Percentiles rank a stretch among this genome's conserved stretches.
These are phyloP conservation scores for Drosophila longiperda DNA, from an alignment of 2,888 invertebrate species.

Conservation along the genomic window DNA sequence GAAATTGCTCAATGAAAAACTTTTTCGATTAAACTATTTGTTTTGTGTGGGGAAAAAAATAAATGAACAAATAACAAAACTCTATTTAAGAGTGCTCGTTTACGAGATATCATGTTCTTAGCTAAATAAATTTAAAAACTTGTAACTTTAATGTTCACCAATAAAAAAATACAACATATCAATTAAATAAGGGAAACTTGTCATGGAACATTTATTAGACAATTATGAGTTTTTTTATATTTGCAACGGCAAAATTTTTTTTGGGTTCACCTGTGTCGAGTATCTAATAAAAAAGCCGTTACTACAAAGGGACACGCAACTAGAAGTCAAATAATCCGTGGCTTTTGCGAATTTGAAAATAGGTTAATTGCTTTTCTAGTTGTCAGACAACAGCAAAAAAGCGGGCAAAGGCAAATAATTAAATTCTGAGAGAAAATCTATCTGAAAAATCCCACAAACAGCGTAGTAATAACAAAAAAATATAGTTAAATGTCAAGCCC, in stretches of 20 bases:
- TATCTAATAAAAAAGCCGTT: conserved; percentile 17
- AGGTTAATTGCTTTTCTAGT: conserved; percentile 54
- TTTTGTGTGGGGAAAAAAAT: conserved; percentile 4
- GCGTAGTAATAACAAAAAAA: conserved; percentile 30
- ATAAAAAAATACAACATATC: not conserved
- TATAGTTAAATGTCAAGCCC: conserved; percentile 23
- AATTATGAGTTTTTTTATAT: not conserved
- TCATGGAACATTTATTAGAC: not conserved
- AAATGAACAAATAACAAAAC: conserved; percentile 9
- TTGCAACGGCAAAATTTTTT: not conserved
- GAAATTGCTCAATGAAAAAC: conserved; percentile 32
- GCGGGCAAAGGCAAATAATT: conserved; percentile 60
- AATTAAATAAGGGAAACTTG: not conserved
- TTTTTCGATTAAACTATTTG: conserved; percentile 48
- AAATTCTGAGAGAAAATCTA: conserved; percentile 51
- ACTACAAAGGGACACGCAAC: conserved; percentile 25
- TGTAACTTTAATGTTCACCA: not conserved
- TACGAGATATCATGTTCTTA: conserved; percentile 1
- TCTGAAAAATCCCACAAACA: conserved; percentile 51
- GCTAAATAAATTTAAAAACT: not conserved
- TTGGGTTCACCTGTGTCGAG: not conserved
- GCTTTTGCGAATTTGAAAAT: conserved; percentile 24
- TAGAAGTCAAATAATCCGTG: conserved; percentile 27
- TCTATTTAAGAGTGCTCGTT: not conserved
- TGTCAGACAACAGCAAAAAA: conserved; percentile 22